A percentile compares a stretch with the other conserved stretches of the same genome.
phyloP scores from a whole-genome alignment of 2,888 invertebrate genomes.

The Cosmia trapezina region DNA sequence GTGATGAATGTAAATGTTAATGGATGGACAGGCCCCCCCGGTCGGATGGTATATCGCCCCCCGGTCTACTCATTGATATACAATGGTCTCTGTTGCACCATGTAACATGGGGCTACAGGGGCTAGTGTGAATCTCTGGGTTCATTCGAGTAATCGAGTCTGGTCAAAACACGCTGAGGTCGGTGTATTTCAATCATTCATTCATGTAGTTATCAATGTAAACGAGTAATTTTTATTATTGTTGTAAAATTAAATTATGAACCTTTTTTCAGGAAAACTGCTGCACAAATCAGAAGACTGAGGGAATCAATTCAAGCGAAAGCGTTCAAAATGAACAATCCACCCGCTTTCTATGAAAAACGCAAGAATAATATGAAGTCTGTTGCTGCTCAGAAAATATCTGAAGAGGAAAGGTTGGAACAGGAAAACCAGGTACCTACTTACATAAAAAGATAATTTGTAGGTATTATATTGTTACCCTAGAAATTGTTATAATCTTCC shows the following conservation, averaged over 20 bases:
- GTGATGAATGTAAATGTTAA: too few species aligned
- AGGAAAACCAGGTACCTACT: slow-evolving; percentile 89
- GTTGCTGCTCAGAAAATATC: slow-evolving; percentile 76
- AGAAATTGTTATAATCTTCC: neutral
- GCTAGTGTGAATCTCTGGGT: too few species aligned
- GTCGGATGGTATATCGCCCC: too few species aligned
- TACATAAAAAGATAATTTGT: neutral
- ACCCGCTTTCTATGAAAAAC: slow-evolving; percentile 87
- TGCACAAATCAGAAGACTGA: slow-evolving; percentile 92
- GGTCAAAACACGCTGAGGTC: too few species aligned
- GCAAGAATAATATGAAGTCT: slow-evolving; percentile 78
- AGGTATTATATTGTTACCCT: neutral
- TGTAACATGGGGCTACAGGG: too few species aligned
- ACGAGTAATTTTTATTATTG: neutral
- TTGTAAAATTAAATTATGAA: neutral
- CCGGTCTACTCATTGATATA: too few species aligned
- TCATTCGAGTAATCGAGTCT: too few species aligned
- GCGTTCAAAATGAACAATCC: slow-evolving; percentile 92
- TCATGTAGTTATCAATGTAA: neutral
- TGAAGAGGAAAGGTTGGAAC: slow-evolving; percentile 87
- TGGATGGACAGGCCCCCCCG: too few species aligned
- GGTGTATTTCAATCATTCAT: too few species aligned
- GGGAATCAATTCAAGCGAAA: slow-evolving; percentile 92
- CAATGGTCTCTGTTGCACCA: too few species aligned
- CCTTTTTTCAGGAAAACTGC: slow-evolving; percentile 90